Conservation (phyloP, 2,888 invertebrate species). For the Fabriciana adippe region DNA sequence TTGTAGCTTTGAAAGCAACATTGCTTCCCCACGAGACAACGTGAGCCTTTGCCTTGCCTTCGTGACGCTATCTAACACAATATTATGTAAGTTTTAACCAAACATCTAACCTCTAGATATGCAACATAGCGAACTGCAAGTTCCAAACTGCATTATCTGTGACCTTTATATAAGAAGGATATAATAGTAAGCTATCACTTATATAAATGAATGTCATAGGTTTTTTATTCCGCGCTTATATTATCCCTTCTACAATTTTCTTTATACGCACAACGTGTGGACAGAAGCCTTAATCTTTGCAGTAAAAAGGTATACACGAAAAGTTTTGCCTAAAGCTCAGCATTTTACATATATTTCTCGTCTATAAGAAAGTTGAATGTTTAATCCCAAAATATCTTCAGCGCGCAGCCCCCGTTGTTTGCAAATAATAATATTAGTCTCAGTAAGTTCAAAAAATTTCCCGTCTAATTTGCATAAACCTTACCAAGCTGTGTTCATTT, state of each 20-base stretch:
- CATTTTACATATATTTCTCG: conserved; percentile 50
- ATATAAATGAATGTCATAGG: not conserved
- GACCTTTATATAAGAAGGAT: conserved; percentile 2
- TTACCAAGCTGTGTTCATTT: conserved; percentile 63
- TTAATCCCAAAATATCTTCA: conserved; percentile 56
- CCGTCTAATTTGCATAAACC: conserved; percentile 78
- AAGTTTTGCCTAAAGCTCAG: conserved; percentile 38
- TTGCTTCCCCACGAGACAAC: not conserved
- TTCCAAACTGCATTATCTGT: conserved; percentile 1
- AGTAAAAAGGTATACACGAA: conserved; percentile 26
- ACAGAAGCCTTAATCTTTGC: not conserved
- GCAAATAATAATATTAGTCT: conserved; percentile 73
- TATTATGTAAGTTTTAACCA: conserved; percentile 11
- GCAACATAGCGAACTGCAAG: conserved; percentile 1
- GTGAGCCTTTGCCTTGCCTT: conserved; percentile 1
- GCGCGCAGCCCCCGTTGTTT: conserved; percentile 63
- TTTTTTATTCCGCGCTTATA: not conserved
- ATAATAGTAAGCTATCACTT: not conserved
- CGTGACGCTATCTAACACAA: conserved; percentile 13
- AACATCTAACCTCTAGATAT: conserved; percentile 1
- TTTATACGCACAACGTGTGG: conserved; percentile 1
- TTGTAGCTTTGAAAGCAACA: not conserved
- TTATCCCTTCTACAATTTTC: too few species aligned
- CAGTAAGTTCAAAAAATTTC: conserved; percentile 66
- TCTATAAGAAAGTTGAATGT: conserved; percentile 41